These are phyloP conservation scores for Drosophila acutilabella DNA, from an alignment of 2,888 invertebrate species.

Conservation along the genomic window DNA sequence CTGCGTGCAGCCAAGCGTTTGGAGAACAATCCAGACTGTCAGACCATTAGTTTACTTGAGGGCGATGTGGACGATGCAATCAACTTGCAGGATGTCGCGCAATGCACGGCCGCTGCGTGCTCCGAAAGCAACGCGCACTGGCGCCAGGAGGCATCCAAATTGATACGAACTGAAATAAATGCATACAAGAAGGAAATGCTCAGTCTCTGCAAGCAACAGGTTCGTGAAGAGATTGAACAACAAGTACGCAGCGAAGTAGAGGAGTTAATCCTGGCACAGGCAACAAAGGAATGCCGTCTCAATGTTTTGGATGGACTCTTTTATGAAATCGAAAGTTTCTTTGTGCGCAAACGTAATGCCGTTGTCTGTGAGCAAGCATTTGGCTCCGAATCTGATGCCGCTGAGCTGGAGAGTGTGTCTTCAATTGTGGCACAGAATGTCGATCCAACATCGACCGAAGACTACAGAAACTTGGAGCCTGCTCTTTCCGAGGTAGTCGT, in stretches of 20 bases:
- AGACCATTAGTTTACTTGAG: neutral
- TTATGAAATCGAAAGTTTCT: constrained; percentile 59
- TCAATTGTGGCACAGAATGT: neutral
- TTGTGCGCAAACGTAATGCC: constrained; percentile 61
- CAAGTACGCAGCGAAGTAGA: constrained; percentile 60
- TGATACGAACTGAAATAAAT: constrained; percentile 57
- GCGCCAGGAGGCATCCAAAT: constrained; percentile 58
- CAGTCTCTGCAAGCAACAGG: constrained; percentile 50
- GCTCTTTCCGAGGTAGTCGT: constrained; percentile 15
- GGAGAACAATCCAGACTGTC: neutral
- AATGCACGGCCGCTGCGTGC: constrained; percentile 47
- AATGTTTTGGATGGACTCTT: constrained; percentile 61
- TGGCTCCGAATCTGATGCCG: constrained; percentile 31
- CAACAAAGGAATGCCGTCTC: constrained; percentile 45
- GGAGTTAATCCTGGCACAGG: constrained; percentile 35
- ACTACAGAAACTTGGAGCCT: neutral
- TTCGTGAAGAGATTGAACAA: constrained; percentile 67
- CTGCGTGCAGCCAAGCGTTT: constrained; percentile 36
- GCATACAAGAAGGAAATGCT: constrained; percentile 56
- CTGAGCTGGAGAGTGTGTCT: constrained; percentile 13
- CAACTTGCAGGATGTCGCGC: constrained; percentile 41
- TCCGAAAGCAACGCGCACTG: constrained; percentile 59
- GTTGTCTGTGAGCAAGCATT: constrained; percentile 15
- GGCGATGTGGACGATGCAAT: constrained; percentile 28
- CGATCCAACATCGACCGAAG: neutral